Base-by-base conservation (phyloP, 2,888 invertebrate genomes). In the Julus scanicus region DNA sequence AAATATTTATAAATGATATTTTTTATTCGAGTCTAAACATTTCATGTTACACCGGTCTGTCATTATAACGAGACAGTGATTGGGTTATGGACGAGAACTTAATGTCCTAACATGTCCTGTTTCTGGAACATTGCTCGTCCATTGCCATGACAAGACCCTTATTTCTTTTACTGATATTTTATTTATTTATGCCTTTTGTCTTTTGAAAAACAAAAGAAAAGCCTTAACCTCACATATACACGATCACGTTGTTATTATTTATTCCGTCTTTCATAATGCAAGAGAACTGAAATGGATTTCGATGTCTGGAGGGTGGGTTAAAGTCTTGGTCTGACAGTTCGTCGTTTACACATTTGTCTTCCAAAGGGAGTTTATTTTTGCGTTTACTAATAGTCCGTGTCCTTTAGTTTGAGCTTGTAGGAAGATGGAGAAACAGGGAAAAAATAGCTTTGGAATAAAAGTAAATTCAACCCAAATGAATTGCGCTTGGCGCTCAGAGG, bases 211-310 rank as follows among this genome's bases (percentile, higher is more conserved):
- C 0, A 29, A 29, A 29, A 29, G 29, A 29, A 29, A 29, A 29
- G 29, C 29, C 29, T 29, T 29, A 29, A 29, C 29, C 29, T 29
- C 29, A 29, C 29, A 29, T 29, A 29, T 29, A 29, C 29, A 11
- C 29, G 4, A 29, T 29, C 6, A n/a, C 71, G n/a, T 63, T n/a
- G 71, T 71, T 71, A 29, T 71, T 71, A 71, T 71, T 71, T 71
- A 71, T 71, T 71, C 11, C 29, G n/a, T 71, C 71, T 71, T 71
- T 71, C 20, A 71, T 71, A 71, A 71, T 71, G 71, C 71, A 71
- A 29, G 71, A 71, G 71, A 71, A 71, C 71, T 71, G 71, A 71
- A 71, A 71, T 71, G 71, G 71, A 29, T 71, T 71, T 71, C 29
- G 71, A 71, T 29, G 29, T 57, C n/a, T 3, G 71, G 29, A 29